Evolutionary conservation across 2,888 invertebrate genomes (phyloP), one percentile per base, ranked within the genome.

Genomic region (Xestia xanthographa): DNA sequence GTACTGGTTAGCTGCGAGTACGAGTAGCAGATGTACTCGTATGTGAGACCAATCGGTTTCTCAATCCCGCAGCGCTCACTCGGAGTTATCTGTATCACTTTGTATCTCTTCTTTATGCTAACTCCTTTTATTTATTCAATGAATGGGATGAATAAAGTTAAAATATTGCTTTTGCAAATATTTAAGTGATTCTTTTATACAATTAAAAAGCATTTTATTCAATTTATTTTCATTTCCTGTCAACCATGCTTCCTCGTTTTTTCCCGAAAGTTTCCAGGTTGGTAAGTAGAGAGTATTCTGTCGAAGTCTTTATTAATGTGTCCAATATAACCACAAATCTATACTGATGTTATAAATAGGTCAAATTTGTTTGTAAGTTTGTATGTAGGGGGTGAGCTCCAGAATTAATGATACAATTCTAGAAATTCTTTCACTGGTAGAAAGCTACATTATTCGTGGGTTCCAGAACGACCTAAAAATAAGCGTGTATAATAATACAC

Each of bases 81-180:
- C 6, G 41, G 26, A 71, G 50, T 69, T 73, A 66, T 83, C 60
- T 38, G 45, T 79, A 60, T 56, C 79, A 82, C 79, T 82, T 78
- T 81, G 78, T 78, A 68, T 79, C 68, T 80, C 48, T 75, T 41
- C 53, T 71, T 26, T 72, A 72, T 79, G 58, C 66, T 79, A 79
- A 69, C 65, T 50, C 56, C 56, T 69, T 72, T 69, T 82, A 70
- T 72, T 82, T 26, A 62, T 82, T 70, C 63, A 60, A 48, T 65
- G 45, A 26, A 82, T 63, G 5, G 50, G 12, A 29, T 62, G 14
- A n/a, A 66, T 72, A 53, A 29, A 29, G 22, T 34, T 45, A 20
- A 53, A 53, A 29, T 70, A 41, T 53, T 45, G 29, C 3, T 69
- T 63, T 56, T 17, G n/a, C 5, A 53, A 48, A 41, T 5, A n/a